Conservation (phyloP, 2,113 vertebrate genomes). For the Origma solitaria region DNA sequence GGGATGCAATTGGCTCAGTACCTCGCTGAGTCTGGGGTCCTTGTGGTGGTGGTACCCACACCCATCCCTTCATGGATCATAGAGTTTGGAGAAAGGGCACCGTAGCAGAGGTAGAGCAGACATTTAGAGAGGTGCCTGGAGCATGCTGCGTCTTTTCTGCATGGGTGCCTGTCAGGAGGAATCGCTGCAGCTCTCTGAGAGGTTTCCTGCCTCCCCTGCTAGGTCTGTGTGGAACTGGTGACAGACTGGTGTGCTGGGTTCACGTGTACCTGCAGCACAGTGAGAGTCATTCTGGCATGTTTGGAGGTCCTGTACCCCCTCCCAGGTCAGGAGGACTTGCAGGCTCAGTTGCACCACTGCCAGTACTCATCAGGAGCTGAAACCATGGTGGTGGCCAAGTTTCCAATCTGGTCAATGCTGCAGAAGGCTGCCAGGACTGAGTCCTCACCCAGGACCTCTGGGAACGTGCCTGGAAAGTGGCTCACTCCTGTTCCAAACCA, state of each 20-base stretch:
- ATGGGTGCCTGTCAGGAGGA: not conserved
- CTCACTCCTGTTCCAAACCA: not conserved
- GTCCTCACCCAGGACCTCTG: not conserved
- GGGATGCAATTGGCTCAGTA: not conserved
- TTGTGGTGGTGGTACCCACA: not conserved
- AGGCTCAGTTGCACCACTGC: not conserved
- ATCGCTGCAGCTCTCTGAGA: not conserved
- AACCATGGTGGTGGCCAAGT: not conserved
- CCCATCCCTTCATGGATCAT: not conserved
- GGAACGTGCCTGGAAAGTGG: not conserved
- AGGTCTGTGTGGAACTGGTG: not conserved
- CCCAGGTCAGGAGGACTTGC: not conserved
- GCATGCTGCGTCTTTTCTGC: not conserved
- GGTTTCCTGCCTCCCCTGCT: not conserved
- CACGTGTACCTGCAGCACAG: not conserved
- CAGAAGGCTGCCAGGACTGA: not conserved
- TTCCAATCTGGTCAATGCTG: not conserved
- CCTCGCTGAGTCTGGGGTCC: not conserved
- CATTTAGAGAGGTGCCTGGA: not conserved
- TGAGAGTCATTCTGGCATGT: not conserved
- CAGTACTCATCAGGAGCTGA: not conserved
- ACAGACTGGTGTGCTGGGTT: not conserved
- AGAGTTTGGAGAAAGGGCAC: not conserved
- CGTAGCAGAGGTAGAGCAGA: not conserved
- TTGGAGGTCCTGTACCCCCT: not conserved